Percentiles rank a stretch among this genome's conserved stretches.
Evolutionary conservation across 2,888 invertebrate genomes (phyloP).

Genomic region (Camptogramma bilineatum): DNA sequence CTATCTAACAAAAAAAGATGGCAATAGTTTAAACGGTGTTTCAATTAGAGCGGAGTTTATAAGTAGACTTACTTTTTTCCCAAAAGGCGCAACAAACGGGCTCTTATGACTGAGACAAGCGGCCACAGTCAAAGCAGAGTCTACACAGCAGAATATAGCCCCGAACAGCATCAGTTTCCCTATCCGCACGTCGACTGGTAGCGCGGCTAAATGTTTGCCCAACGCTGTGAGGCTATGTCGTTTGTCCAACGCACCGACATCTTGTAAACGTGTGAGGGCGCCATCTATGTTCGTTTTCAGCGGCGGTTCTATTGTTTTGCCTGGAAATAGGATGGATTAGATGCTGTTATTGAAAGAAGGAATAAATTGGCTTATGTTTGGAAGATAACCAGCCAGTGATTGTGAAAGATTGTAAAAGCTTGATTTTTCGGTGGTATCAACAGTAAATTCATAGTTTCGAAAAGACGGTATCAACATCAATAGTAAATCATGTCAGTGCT

Average conservation of each 20-base stretch:
- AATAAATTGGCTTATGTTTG: too few relatives aligned
- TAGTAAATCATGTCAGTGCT: too few relatives aligned
- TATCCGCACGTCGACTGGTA: slow-evolving; percentile 96
- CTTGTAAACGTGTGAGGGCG: slow-evolving; percentile 89
- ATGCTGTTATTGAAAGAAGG: neutral
- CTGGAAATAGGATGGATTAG: slow-evolving; percentile 61
- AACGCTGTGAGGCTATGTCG: slow-evolving; percentile 91
- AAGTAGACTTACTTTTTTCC: slow-evolving; percentile 86
- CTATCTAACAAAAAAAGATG: too few relatives aligned
- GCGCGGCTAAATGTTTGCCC: slow-evolving; percentile 93
- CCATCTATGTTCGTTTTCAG: slow-evolving; percentile 87
- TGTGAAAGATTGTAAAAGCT: too few relatives aligned
- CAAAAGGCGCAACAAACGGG: slow-evolving; percentile 91
- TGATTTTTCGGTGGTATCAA: too few relatives aligned
- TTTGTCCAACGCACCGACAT: slow-evolving; percentile 92
- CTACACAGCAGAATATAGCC: slow-evolving; percentile 96
- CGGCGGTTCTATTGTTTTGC: slow-evolving; percentile 91
- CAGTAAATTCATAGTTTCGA: too few relatives aligned
- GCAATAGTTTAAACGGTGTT: too few relatives aligned
- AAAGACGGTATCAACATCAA: too few relatives aligned
- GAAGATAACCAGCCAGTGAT: too few relatives aligned
- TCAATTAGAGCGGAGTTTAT: too few relatives aligned
- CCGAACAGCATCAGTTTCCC: slow-evolving; percentile 97
- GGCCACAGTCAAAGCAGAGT: slow-evolving; percentile 96
- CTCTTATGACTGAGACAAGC: slow-evolving; percentile 92